phyloP scores from a whole-genome alignment of 92 coral and sea anemone genomes.

The Porites cylindrica region DNA sequence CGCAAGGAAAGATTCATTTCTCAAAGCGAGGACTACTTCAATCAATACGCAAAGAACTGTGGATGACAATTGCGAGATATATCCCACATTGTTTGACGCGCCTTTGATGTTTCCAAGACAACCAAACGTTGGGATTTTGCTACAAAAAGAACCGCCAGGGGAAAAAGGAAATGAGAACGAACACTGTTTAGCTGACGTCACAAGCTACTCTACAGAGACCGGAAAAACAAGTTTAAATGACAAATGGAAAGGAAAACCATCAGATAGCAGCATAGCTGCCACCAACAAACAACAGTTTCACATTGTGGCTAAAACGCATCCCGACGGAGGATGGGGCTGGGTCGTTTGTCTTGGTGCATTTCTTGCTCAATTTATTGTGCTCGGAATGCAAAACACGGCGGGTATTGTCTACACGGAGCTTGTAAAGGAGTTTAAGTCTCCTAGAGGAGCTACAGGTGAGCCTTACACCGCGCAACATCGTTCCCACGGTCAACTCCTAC shows the following conservation, averaged over 20 bases:
- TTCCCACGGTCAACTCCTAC: background rate
- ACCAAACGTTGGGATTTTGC: background rate
- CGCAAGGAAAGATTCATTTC: background rate
- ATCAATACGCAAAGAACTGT: background rate
- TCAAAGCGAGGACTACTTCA: background rate
- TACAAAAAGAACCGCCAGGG: background rate
- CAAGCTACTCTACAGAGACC: background rate
- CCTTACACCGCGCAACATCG: background rate
- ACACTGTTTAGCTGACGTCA: background rate
- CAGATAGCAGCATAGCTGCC: conserved; percentile 2
- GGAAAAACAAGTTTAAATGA: conserved; percentile 11
- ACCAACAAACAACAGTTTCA: conserved; percentile 18
- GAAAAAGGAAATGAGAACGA: background rate
- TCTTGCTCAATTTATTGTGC: conserved; percentile 85
- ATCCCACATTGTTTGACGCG: background rate
- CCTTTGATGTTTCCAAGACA: conserved; percentile 19
- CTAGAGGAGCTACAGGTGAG: conserved; percentile 88
- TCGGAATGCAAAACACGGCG: conserved; percentile 88
- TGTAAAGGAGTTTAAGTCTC: conserved; percentile 75
- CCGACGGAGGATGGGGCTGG: conserved; percentile 97
- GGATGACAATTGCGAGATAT: background rate
- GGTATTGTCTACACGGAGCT: conserved; percentile 92
- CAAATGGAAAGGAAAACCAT: conserved; percentile 30
- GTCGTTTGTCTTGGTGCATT: conserved; percentile 90
- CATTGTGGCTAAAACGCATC: conserved; percentile 66